Evolutionary conservation across 2,797 vertebrate species (phyloP), one percentile per base, ranked within the genome.

Genomic region (Lutjanus argentimaculatus): DNA sequence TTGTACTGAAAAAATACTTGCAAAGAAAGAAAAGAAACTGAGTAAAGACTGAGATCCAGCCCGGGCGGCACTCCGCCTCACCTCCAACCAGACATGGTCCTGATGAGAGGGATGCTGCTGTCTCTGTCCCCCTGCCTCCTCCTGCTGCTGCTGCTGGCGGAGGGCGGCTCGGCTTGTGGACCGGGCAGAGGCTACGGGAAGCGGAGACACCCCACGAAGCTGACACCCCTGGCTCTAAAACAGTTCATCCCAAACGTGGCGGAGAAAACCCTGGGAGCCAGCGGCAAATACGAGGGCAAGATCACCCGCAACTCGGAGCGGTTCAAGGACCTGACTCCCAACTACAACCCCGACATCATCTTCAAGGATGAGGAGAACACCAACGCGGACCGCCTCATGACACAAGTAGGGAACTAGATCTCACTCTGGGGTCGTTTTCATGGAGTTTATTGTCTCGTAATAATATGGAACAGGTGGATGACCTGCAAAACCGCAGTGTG

Each of bases 361-460:
- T 97, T 97, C 91, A 97, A 97, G 91, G 97, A 98, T 91, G 97
- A 97, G 90, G 97, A 97, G 90, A 97, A 97, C 94, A 97, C 96
- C 7, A 96, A 96, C 84, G 97, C 97, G n/a, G 97, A 98, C 95
- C 94, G 97, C 69, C 96, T 97, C 87, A 97, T 98, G 97, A 97
- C 97, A 93, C 96, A 98, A 96, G 97, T 97, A 96, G 91, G 93
- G 48, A 0, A 48, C 14, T 13, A 8, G 1, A 8, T n/a, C 40
- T 52, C 8, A 46, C 15, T 14, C 19, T 55, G 21, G 30, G 12
- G 16, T 43, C 12, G 21, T 45, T 43, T 46, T 12, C 8, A 51
- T 19, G 14, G 64, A 19, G 19, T 49, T 36, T 17, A 16, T 53
- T 49, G 53, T 7, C 19, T 17, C 6, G 1, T 9, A 14, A 43